Conservation (phyloP, 2,888 invertebrate genomes). For the Glaucopsyche alexis region DNA sequence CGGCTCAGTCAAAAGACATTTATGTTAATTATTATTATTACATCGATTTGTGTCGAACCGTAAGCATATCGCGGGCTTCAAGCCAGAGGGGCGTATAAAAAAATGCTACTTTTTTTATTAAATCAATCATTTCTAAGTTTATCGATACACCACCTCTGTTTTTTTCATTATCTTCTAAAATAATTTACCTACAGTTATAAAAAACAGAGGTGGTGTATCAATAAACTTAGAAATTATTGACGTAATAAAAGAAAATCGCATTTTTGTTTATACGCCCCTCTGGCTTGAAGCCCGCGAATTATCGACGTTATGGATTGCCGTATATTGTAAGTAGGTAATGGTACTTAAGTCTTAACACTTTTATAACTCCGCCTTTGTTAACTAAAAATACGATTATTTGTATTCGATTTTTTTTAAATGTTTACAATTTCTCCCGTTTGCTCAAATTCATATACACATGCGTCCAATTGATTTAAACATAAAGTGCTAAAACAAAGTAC, state of each 20-base stretch:
- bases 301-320: slow-evolving; percentile 32
- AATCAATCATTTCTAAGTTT: too few species aligned
- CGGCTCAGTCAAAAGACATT: slow-evolving; percentile 13
- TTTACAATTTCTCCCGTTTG: slow-evolving; percentile 2
- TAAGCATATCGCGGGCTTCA: too few species aligned
- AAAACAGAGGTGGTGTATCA: too few species aligned
- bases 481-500: slow-evolving; percentile 25
- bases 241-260: too few species aligned
- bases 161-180: too few species aligned
- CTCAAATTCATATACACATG: slow-evolving; percentile 22
- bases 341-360: slow-evolving; percentile 41
- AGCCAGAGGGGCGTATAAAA: too few species aligned
- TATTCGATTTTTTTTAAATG: slow-evolving; percentile 1
- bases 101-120: too few species aligned
- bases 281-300: too few species aligned
- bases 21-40: background rate
- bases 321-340: slow-evolving; percentile 39
- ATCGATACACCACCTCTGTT: too few species aligned
- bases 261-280: too few species aligned
- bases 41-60: background rate
- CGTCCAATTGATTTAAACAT: slow-evolving; percentile 24
- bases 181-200: too few species aligned
- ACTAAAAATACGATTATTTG: slow-evolving; percentile 6
- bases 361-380: slow-evolving; percentile 42
- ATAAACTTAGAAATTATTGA: too few species aligned